Evolutionary conservation across 2,888 invertebrate species (phyloP).

Genomic region (Hirtodrosophila alboralis): DNA sequence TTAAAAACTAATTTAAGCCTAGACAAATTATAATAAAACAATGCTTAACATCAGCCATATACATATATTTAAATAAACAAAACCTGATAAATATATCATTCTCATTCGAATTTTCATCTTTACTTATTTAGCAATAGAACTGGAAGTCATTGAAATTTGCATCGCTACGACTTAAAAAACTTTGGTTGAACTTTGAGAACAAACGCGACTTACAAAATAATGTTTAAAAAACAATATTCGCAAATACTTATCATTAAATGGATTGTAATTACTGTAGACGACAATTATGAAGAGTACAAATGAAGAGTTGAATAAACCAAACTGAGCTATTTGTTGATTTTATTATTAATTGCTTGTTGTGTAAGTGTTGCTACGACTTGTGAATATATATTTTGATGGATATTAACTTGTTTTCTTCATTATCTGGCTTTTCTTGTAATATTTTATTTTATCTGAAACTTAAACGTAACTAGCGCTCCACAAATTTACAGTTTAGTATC

Average conservation of each 20-base stretch:
- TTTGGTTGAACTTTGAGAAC: slow-evolving; percentile 77
- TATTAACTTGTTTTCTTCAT: slow-evolving; percentile 8
- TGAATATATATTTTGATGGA: slow-evolving; percentile 26
- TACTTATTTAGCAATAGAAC: slow-evolving; percentile 26
- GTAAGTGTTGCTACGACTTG: slow-evolving; percentile 17
- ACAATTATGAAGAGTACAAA: not conserved
- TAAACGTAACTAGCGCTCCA: slow-evolving; percentile 80
- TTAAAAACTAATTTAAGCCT: slow-evolving; percentile 46
- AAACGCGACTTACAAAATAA: slow-evolving; percentile 39
- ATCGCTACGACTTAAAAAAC: slow-evolving; percentile 46
- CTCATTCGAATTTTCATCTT: slow-evolving; percentile 20
- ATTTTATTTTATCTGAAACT: slow-evolving; percentile 49
- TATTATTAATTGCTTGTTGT: slow-evolving; percentile 20
- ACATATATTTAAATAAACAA: slow-evolving; percentile 43
- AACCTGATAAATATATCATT: slow-evolving; percentile 51
- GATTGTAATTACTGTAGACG: not conserved
- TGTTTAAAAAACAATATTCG: slow-evolving; percentile 2
- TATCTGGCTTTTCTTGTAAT: slow-evolving; percentile 16
- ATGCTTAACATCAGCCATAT: slow-evolving; percentile 32
- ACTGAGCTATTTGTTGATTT: slow-evolving; percentile 12
- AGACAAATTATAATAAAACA: slow-evolving; percentile 50
- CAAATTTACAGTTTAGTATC: slow-evolving; percentile 82
- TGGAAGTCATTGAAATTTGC: slow-evolving; percentile 65
- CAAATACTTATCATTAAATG: not conserved
- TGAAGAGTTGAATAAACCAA: slow-evolving; percentile 4